Evolutionary conservation across 1,140 invertebrate species (phyloP).

Genomic region (Cotesia typhae): DNA sequence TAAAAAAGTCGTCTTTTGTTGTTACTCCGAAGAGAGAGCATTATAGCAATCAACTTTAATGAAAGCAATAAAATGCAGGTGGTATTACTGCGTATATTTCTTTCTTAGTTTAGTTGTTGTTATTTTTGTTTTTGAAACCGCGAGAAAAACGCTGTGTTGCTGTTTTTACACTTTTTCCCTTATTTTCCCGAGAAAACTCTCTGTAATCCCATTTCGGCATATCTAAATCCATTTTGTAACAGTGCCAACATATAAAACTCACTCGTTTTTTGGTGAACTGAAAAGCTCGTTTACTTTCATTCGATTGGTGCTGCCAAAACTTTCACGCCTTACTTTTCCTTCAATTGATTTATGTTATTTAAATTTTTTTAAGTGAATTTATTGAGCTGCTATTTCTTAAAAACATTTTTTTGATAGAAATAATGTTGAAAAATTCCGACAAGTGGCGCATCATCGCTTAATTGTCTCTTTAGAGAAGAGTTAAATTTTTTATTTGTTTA

Average conservation of each 20-base stretch:
- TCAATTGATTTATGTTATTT: neutral
- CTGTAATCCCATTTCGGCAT: constrained; percentile 25
- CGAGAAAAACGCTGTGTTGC: constrained; percentile 24
- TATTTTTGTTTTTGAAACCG: constrained; percentile 24
- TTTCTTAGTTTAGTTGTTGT: neutral
- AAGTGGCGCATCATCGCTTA: too few species aligned
- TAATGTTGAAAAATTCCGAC: too few species aligned
- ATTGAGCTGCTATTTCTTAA: too few species aligned
- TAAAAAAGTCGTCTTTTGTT: constrained; percentile 46
- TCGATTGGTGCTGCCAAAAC: neutral
- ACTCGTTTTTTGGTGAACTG: constrained; percentile 19
- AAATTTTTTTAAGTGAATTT: neutral
- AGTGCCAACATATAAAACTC: constrained; percentile 12
- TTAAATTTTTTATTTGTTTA: too few species aligned
- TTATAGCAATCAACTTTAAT: constrained; percentile 53
- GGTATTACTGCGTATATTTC: constrained; percentile 40
- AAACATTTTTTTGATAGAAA: too few species aligned
- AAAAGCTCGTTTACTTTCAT: constrained; percentile 36
- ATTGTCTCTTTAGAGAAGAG: too few species aligned
- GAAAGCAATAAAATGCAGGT: constrained; percentile 55
- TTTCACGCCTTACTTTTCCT: neutral
- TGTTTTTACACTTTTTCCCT: neutral
- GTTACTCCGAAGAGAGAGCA: constrained; percentile 44
- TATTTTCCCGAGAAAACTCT: constrained; percentile 2
- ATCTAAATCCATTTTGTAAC: constrained; percentile 42